phyloP scores from a whole-genome alignment of 2,888 invertebrate genomes.

The Aphidius colemani region DNA sequence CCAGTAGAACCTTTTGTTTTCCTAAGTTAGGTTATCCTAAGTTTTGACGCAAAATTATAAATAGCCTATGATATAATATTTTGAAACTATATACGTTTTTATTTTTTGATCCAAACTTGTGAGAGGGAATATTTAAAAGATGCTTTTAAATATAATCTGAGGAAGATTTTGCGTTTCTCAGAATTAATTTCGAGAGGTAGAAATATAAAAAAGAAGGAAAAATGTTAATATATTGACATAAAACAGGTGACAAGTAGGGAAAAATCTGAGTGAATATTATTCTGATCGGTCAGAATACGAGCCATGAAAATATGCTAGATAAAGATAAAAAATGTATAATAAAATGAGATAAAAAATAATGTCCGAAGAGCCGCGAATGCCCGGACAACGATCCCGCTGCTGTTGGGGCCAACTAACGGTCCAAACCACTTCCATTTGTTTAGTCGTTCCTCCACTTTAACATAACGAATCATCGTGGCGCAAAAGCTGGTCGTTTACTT shows the following conservation, averaged over 20 bases:
- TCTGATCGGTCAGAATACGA: constrained; percentile 15
- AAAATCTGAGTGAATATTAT: constrained; percentile 15
- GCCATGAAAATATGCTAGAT: constrained; percentile 8
- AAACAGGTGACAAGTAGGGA: constrained; percentile 17
- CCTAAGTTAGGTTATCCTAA: too few relatives aligned
- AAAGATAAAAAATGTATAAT: constrained; percentile 26
- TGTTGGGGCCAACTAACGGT: constrained; percentile 59
- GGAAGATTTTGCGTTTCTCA: too few relatives aligned
- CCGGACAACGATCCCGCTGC: constrained; percentile 58
- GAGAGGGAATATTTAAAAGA: too few relatives aligned
- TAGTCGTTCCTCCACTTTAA: constrained; percentile 23
- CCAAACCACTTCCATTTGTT: constrained; percentile 49
- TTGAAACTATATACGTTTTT: too few relatives aligned
- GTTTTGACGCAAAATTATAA: too few relatives aligned
- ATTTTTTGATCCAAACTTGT: too few relatives aligned
- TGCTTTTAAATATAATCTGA: too few relatives aligned
- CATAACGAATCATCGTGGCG: constrained; percentile 20
- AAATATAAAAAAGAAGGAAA: not conserved
- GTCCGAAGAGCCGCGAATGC: constrained; percentile 45
- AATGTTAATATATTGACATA: not conserved
- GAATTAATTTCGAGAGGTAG: too few relatives aligned
- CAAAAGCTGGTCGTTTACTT: constrained; percentile 15
- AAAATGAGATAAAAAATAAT: constrained; percentile 39
- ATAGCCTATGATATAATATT: too few relatives aligned
- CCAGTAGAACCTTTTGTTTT: too few relatives aligned